Base-by-base conservation (phyloP, 2,113 vertebrate species). In the Symphodus melops region DNA sequence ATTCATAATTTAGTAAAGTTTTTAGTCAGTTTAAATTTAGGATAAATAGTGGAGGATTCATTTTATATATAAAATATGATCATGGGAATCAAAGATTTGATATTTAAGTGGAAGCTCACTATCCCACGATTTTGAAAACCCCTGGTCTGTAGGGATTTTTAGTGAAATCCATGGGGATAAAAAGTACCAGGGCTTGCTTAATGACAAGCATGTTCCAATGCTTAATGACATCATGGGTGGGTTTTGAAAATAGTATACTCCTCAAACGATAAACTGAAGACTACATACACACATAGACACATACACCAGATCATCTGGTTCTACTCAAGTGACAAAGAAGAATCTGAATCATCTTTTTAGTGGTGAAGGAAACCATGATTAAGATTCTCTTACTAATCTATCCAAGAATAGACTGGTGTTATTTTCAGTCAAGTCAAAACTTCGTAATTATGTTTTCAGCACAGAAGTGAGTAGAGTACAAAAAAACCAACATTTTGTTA, bases 301-400 rank as follows among this genome's bases (percentile, higher is more conserved):
- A 39, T 10, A 39, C 14, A 33, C 2, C 9, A 13, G 36, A 58
- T 23, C 3, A 3, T 5, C 6, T 23, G 39, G 39, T 10, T 79
- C 75, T 72, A 63, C 68, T 79, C 28, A 69, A 53, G 42, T 48
- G 63, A 46, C 23, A 46, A 49, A 57, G 5, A 69, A 46, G 33
- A 68, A 9, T 33, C 36, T 49, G 4, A 41, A 55, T 64, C 48
- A 36, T 78, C 21, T 52, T 33, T 19, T 33, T 64, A 28, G 46
- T 42, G 17, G 8, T 61, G 16, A 33, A 63, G 52, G 61, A 41
- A 13, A 14, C 49, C 41, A 16, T 69, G 58, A 52, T 21, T 53
- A 25, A 59, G 23, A 33, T 56, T 71, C 28, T 58, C n/a, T 20
- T 13, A 48, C 19, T 62, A 44, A 55, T 55, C 46, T 16, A 7